A percentile compares a stretch with the other conserved stretches of the same genome.
These are phyloP conservation scores for Tridacna crocea DNA, from an alignment of 2,888 invertebrate species.

Conservation along the genomic window DNA sequence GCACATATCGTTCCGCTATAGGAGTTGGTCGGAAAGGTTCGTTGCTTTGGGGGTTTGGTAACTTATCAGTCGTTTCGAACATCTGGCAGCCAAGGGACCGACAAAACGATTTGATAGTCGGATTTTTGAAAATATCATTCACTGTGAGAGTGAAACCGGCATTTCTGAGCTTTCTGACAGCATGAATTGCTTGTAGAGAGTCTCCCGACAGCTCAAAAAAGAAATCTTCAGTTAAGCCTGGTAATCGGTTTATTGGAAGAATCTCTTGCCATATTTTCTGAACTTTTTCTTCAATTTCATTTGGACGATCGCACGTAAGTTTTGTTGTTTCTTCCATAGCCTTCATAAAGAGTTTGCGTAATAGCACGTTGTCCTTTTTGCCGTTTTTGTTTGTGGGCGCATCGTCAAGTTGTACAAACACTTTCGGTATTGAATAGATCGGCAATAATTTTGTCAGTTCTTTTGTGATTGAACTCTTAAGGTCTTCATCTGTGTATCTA, in stretches of 20 bases:
- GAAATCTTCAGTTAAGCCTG: not conserved
- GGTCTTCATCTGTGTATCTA: not conserved
- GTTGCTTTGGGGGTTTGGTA: not conserved
- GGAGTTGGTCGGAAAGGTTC: conserved; percentile 7
- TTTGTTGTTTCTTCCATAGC: not conserved
- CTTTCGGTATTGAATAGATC: conserved; percentile 2
- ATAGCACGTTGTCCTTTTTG: not conserved
- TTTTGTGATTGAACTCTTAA: not conserved
- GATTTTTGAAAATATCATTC: conserved; percentile 1
- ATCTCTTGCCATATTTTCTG: conserved; percentile 14
- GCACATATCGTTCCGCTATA: not conserved
- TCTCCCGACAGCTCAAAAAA: conserved; percentile 5
- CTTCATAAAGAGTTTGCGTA: not conserved
- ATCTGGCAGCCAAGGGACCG: not conserved
- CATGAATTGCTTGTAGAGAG: conserved; percentile 1
- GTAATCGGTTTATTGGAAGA: conserved; percentile 1
- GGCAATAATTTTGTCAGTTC: not conserved
- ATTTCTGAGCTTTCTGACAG: not conserved
- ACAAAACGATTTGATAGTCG: not conserved
- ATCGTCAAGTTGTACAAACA: not conserved
- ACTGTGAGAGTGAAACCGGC: not conserved
- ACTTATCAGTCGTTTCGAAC: not conserved
- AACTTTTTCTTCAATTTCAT: not conserved
- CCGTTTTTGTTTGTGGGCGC: not conserved
- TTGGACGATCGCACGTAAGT: not conserved